Conservation (phyloP, 2,888 invertebrate genomes). For the Eilema depressum region DNA sequence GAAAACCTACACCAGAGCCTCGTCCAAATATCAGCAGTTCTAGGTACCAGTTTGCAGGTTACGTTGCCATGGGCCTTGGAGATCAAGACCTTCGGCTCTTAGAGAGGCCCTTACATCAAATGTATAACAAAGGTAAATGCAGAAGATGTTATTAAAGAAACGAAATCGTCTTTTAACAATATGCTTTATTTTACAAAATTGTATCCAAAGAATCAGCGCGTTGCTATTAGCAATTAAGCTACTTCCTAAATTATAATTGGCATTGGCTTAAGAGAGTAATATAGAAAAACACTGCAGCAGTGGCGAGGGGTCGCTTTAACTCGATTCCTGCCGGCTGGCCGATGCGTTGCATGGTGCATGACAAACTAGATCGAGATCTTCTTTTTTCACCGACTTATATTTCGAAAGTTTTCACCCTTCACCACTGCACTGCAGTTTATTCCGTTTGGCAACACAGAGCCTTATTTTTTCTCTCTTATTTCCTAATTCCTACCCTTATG, state of each 20-base stretch:
- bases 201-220: constrained; percentile 50
- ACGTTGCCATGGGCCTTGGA: no score
- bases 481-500: background rate
- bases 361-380: no score
- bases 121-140: background rate
- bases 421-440: no score
- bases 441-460: no score
- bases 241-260: constrained; percentile 9
- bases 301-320: no score
- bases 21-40: background rate
- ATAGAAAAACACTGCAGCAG: background rate
- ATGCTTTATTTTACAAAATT: constrained; percentile 45
- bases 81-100: no score
- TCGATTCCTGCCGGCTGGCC: no score
- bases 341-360: no score
- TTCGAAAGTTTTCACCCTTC: no score
- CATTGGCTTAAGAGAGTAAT: background rate
- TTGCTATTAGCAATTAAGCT: constrained; percentile 27
- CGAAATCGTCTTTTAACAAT: constrained; percentile 10
- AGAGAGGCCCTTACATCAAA: background rate
- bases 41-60: background rate
- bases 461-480: no score
- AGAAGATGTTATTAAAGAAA: constrained; percentile 21
- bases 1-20: no score
- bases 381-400: no score